These are phyloP conservation scores for Sturnus vulgaris DNA, from an alignment of 2,113 vertebrate genomes.

Conservation along the genomic window DNA sequence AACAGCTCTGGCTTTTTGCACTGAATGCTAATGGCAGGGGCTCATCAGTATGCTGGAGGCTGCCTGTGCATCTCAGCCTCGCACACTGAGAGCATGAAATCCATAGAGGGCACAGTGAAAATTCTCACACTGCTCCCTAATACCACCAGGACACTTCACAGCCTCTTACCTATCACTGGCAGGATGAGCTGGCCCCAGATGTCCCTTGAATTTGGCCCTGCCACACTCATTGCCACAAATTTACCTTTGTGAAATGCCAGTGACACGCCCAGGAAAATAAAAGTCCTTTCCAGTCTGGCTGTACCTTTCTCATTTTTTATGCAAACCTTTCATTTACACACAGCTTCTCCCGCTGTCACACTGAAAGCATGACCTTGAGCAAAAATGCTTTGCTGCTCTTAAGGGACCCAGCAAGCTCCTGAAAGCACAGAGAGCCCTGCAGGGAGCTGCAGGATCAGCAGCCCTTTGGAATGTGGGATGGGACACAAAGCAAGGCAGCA, in stretches of 20 bases:
- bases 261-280: background rate
- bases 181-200: constrained; percentile 6
- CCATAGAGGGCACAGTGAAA: constrained; percentile 30
- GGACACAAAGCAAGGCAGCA: background rate
- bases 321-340: constrained; percentile 4
- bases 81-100: background rate
- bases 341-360: background rate
- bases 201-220: background rate
- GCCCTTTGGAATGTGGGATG: background rate
- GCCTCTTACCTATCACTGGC: background rate
- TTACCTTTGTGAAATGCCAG: background rate
- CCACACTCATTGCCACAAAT: background rate
- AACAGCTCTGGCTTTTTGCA: constrained; percentile 35
- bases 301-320: constrained; percentile 18
- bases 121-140: background rate
- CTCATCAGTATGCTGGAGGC: constrained; percentile 56
- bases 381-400: background rate
- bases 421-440: background rate
- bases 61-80: background rate
- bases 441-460: background rate
- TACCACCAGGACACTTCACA: background rate
- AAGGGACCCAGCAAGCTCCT: background rate
- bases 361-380: background rate
- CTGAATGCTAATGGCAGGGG: constrained; percentile 47
- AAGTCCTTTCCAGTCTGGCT: background rate